Percentiles rank a stretch among this genome's conserved stretches.
phyloP scores from a whole-genome alignment of 2,113 vertebrate species.

The Saguinus midas region DNA sequence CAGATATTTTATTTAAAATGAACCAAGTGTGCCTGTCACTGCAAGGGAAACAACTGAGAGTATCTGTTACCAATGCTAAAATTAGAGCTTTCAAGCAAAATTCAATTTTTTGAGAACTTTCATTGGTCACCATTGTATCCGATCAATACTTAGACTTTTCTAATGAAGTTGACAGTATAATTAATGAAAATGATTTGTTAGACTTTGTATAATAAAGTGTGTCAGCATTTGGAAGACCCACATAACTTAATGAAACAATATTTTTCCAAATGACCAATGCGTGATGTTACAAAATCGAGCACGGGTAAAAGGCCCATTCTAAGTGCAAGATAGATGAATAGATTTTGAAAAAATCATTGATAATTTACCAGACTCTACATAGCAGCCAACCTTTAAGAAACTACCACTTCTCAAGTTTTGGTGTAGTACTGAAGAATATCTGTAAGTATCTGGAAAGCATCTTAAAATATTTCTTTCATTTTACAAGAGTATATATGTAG shows the following conservation, averaged over 20 bases:
- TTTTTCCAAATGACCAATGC: background rate
- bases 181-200: constrained; percentile 14
- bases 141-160: constrained; percentile 5
- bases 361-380: background rate
- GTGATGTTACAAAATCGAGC: background rate
- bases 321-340: background rate
- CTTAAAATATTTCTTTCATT: constrained; percentile 4
- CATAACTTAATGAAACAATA: background rate
- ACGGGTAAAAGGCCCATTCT: background rate
- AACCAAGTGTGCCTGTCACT: background rate
- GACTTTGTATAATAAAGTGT: background rate
- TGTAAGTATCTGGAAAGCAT: background rate
- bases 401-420: background rate
- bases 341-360: constrained; percentile 1
- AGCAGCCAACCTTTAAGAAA: constrained; percentile 4
- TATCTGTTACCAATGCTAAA: constrained; percentile 11
- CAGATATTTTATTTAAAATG: constrained; percentile 36
- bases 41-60: background rate
- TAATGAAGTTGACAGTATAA: background rate
- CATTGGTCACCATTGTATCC: background rate
- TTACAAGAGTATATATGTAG: background rate
- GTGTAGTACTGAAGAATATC: background rate
- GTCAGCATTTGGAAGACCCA: background rate
- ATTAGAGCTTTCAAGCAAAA: background rate
- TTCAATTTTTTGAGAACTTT: background rate